phyloP scores from a whole-genome alignment of 2,797 vertebrate genomes.

The Anguilla pacifica region DNA sequence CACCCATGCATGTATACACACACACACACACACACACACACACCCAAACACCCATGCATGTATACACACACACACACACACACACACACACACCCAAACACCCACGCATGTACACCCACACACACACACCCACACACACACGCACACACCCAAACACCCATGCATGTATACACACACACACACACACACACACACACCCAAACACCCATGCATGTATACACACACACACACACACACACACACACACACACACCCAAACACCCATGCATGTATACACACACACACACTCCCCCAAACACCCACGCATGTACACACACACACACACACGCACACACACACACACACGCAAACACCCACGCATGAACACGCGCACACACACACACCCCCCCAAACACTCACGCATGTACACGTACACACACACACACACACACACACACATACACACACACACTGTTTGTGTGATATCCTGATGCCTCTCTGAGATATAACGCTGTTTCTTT shows the following conservation, averaged over 20 bases:
- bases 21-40: not conserved
- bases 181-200: not conserved
- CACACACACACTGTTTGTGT: not conserved
- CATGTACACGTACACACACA: not conserved
- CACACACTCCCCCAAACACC: too few relatives aligned
- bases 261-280: too few relatives aligned
- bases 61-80: too few relatives aligned
- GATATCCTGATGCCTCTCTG: too few relatives aligned
- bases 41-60: not conserved
- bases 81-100: too few relatives aligned
- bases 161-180: too few relatives aligned
- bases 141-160: not conserved
- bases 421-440: not conserved
- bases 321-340: not conserved
- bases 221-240: not conserved
- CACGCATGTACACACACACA: too few relatives aligned
- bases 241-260: not conserved
- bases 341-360: not conserved
- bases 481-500: not conserved
- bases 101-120: not conserved
- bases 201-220: not conserved
- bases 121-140: not conserved
- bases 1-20: too few relatives aligned
- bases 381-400: too few relatives aligned
- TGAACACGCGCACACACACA: not conserved